phyloP scores from a whole-genome alignment of 1,140 invertebrate species.

The Trachymyrmex septentrionalis region DNA sequence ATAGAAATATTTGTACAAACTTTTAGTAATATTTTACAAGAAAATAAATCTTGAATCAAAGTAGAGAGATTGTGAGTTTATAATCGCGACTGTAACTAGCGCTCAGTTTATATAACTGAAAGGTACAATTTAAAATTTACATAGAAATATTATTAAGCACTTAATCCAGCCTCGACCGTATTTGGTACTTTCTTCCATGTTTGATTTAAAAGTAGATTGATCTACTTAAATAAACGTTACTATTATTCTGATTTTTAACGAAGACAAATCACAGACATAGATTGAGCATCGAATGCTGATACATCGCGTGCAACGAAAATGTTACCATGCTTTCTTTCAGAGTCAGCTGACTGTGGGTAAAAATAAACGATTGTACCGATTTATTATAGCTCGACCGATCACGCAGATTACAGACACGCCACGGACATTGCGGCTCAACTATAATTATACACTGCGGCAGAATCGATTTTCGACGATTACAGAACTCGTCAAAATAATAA shows the following conservation, averaged over 20 bases:
- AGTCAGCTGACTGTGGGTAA: constrained; percentile 20
- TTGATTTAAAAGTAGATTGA: neutral
- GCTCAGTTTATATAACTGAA: no score
- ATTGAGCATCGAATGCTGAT: constrained; percentile 20
- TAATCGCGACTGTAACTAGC: no score
- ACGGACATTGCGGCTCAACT: constrained; percentile 6
- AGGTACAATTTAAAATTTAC: no score
- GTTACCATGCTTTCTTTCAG: constrained; percentile 17
- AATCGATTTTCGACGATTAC: constrained; percentile 29
- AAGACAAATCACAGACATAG: neutral
- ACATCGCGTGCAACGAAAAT: constrained; percentile 39
- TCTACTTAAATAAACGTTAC: neutral
- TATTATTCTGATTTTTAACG: neutral
- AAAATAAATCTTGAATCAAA: neutral
- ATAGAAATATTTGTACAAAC: neutral
- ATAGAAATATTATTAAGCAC: no score
- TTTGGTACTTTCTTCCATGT: no score
- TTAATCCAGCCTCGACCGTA: no score
- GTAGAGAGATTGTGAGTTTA: no score
- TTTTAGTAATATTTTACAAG: neutral
- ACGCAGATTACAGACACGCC: constrained; percentile 12
- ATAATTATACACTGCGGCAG: constrained; percentile 3
- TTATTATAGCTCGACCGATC: constrained; percentile 35
- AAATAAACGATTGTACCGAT: constrained; percentile 44
- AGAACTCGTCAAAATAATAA: neutral